Base-by-base conservation (phyloP, 2,888 invertebrate species). In the Orchesellides sinensis region DNA sequence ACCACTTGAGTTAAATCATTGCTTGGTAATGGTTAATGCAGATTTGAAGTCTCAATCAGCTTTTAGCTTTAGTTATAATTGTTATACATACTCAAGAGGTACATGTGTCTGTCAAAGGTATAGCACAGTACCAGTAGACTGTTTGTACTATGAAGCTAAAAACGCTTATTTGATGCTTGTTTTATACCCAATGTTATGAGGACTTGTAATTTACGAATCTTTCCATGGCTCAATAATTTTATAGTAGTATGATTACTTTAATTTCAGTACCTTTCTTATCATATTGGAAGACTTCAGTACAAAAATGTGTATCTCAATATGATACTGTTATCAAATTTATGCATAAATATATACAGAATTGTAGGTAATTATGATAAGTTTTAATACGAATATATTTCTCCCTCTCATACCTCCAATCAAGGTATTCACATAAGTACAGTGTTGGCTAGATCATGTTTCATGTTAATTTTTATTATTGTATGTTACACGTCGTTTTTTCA, bases 221-320 rank as follows among this genome's bases (percentile, higher is more conserved):
- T 73, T 81, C 81, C 74, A 81, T 74, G 81, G 74, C 74, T 81
- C 81, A 81, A 47, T 81, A 74, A 74, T 81, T 81, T 81, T 81
- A 81, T 81, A 68, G 69, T 72, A 19, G 74, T n/a, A n/a, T 49
- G 73, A 81, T 74, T 74, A 81, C 52, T 74, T 69, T 72, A 80
- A 80, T 74, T 81, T 74, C 79, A 52, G 63, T 21, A 40, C 63
- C 68, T 81, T 72, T 40, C 29, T 74, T 81, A 74, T 74, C 81
- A 56, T 40, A n/a, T 79, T 79, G 54, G 65, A 72, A 65, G 79
- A 65, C 54, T 19, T 45, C 45, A 52, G 19, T 32, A 27, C n/a
- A 27, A 59, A 21, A 59, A 17, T 29, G 6, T 29, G n/a, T 32
- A 59, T 59, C 29, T 59, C 29, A n/a, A 40, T 40, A 63, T 40